Percentiles rank a stretch among this genome's conserved stretches.
phyloP scores from a whole-genome alignment of 2,797 vertebrate species.

The Sciaenops ocellatus region DNA sequence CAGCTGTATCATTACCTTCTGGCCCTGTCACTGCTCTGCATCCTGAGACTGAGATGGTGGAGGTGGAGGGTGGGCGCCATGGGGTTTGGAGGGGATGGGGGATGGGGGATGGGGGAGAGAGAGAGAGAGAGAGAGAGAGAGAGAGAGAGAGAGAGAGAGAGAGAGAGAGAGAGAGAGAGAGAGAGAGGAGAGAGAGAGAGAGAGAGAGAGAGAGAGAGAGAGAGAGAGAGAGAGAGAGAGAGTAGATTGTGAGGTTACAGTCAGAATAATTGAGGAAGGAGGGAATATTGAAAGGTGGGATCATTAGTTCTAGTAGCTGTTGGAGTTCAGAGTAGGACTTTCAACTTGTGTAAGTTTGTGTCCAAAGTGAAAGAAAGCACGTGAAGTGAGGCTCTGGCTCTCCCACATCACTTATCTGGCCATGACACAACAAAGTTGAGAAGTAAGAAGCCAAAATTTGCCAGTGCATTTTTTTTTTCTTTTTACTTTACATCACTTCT shows the following conservation, averaged over 20 bases:
- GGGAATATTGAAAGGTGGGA: conserved; percentile 65
- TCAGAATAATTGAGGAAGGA: conserved; percentile 66
- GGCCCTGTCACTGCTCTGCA: conserved; percentile 92
- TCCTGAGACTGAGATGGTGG: conserved; percentile 78
- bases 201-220: background rate
- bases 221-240: conserved; percentile 8
- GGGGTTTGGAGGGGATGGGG: conserved; percentile 51
- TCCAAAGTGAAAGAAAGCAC: conserved; percentile 29
- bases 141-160: no score
- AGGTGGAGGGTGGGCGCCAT: conserved; percentile 70
- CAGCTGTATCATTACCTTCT: conserved; percentile 97
- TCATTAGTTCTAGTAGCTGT: conserved; percentile 74
- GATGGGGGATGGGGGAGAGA: conserved; percentile 3
- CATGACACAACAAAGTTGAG: background rate
- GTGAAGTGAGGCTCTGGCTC: conserved; percentile 1
- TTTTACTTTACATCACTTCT: background rate
- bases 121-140: no score
- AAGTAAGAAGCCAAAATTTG: background rate
- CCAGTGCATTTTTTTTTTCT: background rate
- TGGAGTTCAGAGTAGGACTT: conserved; percentile 50
- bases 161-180: background rate
- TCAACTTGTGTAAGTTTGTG: conserved; percentile 48
- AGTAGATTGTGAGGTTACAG: conserved; percentile 58
- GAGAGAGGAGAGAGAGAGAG: conserved; percentile 6
- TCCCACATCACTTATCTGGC: background rate